Conservation (phyloP, 2,113 vertebrate genomes). For the Clarias gariepinus region DNA sequence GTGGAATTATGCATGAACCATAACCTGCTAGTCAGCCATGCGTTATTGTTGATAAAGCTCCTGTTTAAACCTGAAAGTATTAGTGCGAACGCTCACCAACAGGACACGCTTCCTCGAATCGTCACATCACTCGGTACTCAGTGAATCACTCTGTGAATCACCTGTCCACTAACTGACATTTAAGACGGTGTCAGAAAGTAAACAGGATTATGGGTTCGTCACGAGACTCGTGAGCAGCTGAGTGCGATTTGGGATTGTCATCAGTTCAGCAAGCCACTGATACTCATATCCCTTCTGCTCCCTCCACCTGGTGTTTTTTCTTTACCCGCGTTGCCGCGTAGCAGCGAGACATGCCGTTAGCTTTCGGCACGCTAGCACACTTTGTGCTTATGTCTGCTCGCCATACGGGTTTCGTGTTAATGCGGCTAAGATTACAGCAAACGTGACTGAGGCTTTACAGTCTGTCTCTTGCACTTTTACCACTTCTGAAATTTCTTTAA, state of each 20-base stretch:
- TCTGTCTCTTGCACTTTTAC: background rate
- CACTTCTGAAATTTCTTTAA: background rate
- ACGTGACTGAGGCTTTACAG: slow-evolving; percentile 58
- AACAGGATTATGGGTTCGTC: slow-evolving; percentile 29
- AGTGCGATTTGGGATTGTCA: background rate
- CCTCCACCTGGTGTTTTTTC: slow-evolving; percentile 30
- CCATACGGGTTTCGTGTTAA: slow-evolving; percentile 67
- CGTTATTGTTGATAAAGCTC: background rate
- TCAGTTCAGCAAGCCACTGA: slow-evolving; percentile 10
- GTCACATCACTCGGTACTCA: background rate
- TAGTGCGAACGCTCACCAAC: background rate
- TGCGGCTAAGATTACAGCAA: slow-evolving; percentile 64
- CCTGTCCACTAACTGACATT: slow-evolving; percentile 1
- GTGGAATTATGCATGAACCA: background rate
- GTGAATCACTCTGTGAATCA: slow-evolving; percentile 8
- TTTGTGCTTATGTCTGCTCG: slow-evolving; percentile 26
- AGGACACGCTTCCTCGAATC: background rate
- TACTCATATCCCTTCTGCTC: slow-evolving; percentile 25
- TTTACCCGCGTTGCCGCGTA: slow-evolving; percentile 13
- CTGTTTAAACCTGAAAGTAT: background rate
- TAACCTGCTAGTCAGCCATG: background rate
- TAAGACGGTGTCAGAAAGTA: slow-evolving; percentile 18
- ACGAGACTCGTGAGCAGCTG: background rate
- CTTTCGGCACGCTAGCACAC: slow-evolving; percentile 6
- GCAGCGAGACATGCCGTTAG: slow-evolving; percentile 14